Evolutionary conservation across 92 coral and sea anemone genomes (phyloP).

Genomic region (Actinostola sp.): DNA sequence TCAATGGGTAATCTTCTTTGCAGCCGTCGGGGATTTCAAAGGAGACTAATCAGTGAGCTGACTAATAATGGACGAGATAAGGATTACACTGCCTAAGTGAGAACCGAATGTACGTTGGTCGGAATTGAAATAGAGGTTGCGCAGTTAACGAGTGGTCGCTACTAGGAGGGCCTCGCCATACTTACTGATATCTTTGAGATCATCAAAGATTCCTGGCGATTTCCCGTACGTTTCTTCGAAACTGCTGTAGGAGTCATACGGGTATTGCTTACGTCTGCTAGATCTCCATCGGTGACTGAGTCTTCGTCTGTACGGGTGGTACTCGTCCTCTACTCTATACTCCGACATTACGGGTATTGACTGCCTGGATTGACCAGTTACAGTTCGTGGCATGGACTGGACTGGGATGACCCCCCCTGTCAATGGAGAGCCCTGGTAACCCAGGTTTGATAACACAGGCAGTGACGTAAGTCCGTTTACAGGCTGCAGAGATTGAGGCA

Average conservation of each 20-base stretch:
- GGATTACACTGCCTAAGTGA: too few relatives aligned
- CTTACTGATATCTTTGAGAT: conserved; percentile 39
- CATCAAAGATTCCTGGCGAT: conserved; percentile 50
- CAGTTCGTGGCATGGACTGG: neutral
- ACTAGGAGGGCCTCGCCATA: neutral
- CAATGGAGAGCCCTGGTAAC: neutral
- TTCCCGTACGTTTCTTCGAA: conserved; percentile 41
- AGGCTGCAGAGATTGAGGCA: conserved; percentile 11
- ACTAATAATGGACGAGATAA: too few relatives aligned
- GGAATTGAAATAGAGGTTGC: too few relatives aligned
- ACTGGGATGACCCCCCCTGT: conserved; percentile 7
- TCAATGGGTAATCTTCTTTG: too few relatives aligned
- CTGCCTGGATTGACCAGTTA: conserved; percentile 21
- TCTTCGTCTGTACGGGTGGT: conserved; percentile 14
- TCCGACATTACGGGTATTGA: conserved; percentile 16
- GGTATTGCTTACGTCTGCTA: conserved; percentile 7
- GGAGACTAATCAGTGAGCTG: too few relatives aligned
- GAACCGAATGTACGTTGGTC: too few relatives aligned
- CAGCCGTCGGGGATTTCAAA: too few relatives aligned
- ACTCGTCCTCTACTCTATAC: conserved; percentile 12
- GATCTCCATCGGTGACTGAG: conserved; percentile 6
- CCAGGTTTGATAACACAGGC: conserved; percentile 14
- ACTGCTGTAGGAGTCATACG: conserved; percentile 20
- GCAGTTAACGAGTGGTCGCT: neutral
- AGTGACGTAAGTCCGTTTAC: neutral